A percentile compares a stretch with the other conserved stretches of the same genome.
Conservation (phyloP, 2,797 vertebrate genomes). For the Acanthiza pusilla region DNA sequence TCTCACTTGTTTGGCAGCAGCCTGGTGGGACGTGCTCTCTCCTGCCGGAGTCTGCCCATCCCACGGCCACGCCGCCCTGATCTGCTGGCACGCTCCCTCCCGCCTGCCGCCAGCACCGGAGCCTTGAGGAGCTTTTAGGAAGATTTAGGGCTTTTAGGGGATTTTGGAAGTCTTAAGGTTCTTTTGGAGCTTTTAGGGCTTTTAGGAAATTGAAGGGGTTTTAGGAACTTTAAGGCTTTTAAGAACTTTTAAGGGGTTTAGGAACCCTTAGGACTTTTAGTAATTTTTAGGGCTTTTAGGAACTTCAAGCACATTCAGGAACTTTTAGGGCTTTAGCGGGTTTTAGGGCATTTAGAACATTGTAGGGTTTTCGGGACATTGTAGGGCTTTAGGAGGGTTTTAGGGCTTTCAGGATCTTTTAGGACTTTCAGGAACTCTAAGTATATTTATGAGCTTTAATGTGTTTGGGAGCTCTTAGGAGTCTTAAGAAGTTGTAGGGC, state of each 20-base stretch:
- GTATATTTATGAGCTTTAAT: background rate
- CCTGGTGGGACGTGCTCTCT: background rate
- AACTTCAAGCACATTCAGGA: background rate
- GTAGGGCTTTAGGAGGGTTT: background rate
- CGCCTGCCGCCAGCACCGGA: fast-evolving
- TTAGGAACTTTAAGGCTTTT: background rate
- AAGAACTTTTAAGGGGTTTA: background rate
- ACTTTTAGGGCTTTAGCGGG: background rate
- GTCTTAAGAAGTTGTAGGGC: background rate
- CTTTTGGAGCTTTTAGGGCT: background rate
- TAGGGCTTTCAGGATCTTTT: background rate
- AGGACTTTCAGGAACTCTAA: background rate
- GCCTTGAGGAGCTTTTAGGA: background rate
- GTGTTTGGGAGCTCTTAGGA: background rate
- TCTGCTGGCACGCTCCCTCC: fast-evolving
- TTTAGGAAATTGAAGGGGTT: background rate
- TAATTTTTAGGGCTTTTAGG: background rate
- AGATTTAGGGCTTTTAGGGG: background rate
- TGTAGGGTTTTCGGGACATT: background rate
- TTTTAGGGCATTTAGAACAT: background rate
- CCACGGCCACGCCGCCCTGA: background rate
- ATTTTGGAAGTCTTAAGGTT: background rate
- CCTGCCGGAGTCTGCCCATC: background rate
- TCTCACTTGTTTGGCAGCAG: background rate
- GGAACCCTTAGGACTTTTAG: background rate